Percentiles rank a stretch among this genome's conserved stretches.
Conservation (phyloP, 2,113 vertebrate species). For the Odontophorus gujanensis region DNA sequence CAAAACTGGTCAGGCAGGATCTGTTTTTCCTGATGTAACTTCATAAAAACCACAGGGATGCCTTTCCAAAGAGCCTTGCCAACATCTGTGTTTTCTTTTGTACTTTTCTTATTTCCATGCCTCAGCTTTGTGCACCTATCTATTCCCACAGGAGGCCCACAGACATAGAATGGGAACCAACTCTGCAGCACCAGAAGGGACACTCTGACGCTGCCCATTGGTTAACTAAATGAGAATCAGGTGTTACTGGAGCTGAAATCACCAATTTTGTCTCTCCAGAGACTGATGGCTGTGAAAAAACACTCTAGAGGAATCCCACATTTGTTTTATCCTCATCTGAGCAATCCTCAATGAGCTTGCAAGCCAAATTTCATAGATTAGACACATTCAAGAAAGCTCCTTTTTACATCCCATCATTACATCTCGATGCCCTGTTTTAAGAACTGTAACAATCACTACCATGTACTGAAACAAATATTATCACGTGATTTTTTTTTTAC, state of each 20-base stretch:
- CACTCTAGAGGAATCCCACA: not conserved
- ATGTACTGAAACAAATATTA: not conserved
- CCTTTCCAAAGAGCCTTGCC: not conserved
- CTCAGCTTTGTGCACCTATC: not conserved
- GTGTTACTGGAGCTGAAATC: not conserved
- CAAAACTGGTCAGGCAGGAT: slow-evolving; percentile 52
- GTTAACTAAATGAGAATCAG: not conserved
- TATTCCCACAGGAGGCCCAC: not conserved
- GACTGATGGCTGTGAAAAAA: not conserved
- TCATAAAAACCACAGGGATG: not conserved
- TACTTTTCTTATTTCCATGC: not conserved
- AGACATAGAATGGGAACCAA: not conserved
- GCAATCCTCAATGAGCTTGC: not conserved
- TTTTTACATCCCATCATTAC: not conserved
- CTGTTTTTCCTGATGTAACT: slow-evolving; percentile 26
- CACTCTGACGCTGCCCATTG: rapidly evolving
- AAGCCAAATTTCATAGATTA: not conserved
- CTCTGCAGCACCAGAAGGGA: not conserved
- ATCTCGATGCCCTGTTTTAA: not conserved
- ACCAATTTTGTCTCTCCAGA: not conserved
- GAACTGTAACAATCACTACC: not conserved
- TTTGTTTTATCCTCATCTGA: not conserved
- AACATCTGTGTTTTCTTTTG: not conserved
- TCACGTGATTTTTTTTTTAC: not conserved
- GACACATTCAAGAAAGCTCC: not conserved